Base-by-base conservation (phyloP, 2,888 invertebrate genomes). In the Acanthopleura granulata region DNA sequence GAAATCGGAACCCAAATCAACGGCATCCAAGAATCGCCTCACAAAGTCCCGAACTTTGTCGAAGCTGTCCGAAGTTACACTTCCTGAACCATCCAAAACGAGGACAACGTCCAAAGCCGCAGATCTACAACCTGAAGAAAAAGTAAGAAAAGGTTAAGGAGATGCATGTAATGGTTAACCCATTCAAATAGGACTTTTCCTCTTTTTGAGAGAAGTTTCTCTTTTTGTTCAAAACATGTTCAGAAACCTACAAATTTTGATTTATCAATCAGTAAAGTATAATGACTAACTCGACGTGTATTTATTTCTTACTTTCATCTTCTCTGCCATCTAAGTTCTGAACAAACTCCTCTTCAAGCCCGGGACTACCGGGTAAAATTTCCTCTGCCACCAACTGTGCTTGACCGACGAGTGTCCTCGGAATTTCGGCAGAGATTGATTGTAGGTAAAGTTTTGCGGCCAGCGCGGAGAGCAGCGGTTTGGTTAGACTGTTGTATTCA, bases 31-130 rank as follows among this genome's bases (percentile, higher is more conserved):
- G 29, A 66, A 66, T 27, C 25, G 1, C 66, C 14, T 66, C 4
- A 27, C 29, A 27, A 66, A 66, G 14, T 27, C 14, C 66, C 22
- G 66, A 6, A 66, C 66, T 66, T 66, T 66, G 22, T 27, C 66
- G 66, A 66, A 66, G 14, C 25, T 66, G 22, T 66, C 66, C 16
- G 66, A 18, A 27, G 25, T 27, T 3, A 66, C 66, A 27, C 66
- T 66, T 27, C 66, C 66, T 1, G 66, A 66, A 27, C 66, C 66
- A 27, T 66, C 66, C 16, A 66, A 27, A 27, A 66, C 66, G 22
- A 66, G 29, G 16, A 66, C 29, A 66, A 66, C 66, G 25, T 66
- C 66, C 66, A 66, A 22, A 16, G 66, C 66, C 27, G 66, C 29
- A 3, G 66, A 66, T 15, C 22, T 22, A 66, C 66, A 66, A 66